These are phyloP conservation scores for Schizotus pectinicornis DNA, from an alignment of 2,888 invertebrate species.

Conservation along the genomic window DNA sequence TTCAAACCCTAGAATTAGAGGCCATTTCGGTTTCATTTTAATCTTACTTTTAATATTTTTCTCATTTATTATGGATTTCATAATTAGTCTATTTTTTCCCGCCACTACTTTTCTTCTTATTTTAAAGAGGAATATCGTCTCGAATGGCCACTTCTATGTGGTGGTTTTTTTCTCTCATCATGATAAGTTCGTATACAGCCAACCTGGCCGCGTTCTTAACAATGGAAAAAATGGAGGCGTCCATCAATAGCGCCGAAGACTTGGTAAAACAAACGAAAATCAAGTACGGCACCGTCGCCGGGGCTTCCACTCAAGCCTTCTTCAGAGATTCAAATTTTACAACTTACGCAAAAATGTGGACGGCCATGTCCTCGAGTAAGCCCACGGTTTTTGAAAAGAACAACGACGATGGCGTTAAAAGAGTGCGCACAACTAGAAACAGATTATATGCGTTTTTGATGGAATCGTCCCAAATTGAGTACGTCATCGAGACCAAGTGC, in stretches of 20 bases:
- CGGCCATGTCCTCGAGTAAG: constrained; percentile 75
- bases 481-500: constrained; percentile 84
- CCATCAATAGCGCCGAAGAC: constrained; percentile 90
- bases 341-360: constrained; percentile 49
- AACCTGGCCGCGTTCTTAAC: constrained; percentile 94
- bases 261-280: constrained; percentile 92
- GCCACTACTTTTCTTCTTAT: too few species aligned
- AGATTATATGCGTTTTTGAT: constrained; percentile 91
- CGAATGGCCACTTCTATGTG: constrained; percentile 87
- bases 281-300: constrained; percentile 84
- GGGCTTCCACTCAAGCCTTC: constrained; percentile 93
- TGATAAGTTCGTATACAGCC: constrained; percentile 93
- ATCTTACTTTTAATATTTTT: too few species aligned
- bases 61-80: too few species aligned
- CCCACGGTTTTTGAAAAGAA: constrained; percentile 83
- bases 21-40: too few species aligned
- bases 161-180: constrained; percentile 91
- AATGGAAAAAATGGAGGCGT: constrained; percentile 84
- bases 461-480: constrained; percentile 96
- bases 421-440: constrained; percentile 79
- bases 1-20: too few species aligned
- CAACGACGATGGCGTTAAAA: constrained; percentile 85
- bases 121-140: constrained; percentile 81
- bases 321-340: constrained; percentile 70
- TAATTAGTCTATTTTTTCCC: too few species aligned